Evolutionary conservation across 2,888 invertebrate genomes (phyloP).

Genomic region (Teinopalpus imperialis): DNA sequence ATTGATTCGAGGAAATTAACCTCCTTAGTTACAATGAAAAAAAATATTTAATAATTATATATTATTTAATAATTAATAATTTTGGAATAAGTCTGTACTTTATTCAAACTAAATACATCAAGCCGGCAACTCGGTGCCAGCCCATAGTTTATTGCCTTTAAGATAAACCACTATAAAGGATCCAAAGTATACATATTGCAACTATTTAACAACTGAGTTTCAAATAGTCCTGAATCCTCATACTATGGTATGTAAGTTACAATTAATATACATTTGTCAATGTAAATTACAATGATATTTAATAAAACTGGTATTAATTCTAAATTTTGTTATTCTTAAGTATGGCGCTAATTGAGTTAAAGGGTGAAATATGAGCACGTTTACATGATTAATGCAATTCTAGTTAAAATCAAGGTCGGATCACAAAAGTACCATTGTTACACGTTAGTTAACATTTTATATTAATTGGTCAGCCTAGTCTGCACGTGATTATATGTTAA

Average conservation of each 20-base stretch:
- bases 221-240: no score
- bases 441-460: conserved; percentile 9
- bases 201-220: conserved; percentile 8
- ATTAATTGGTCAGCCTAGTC: background rate
- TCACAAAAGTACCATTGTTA: conserved; percentile 18
- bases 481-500: background rate
- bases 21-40: no score
- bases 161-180: conserved; percentile 7
- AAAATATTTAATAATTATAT: no score
- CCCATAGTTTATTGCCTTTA: conserved; percentile 16
- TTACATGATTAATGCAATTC: conserved; percentile 52
- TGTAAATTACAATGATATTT: no score
- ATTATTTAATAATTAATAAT: no score
- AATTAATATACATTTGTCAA: no score
- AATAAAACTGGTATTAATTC: no score
- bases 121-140: conserved; percentile 16
- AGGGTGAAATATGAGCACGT: conserved; percentile 34
- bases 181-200: background rate
- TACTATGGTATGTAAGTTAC: no score
- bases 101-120: conserved; percentile 20
- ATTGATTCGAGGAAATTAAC: no score
- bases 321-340: background rate
- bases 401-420: conserved; percentile 41
- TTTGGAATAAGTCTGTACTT: conserved; percentile 9
- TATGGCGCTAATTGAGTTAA: conserved; percentile 39